Evolutionary conservation across 2,888 invertebrate species (phyloP).

Genomic region (Palloptera scutellata): DNA sequence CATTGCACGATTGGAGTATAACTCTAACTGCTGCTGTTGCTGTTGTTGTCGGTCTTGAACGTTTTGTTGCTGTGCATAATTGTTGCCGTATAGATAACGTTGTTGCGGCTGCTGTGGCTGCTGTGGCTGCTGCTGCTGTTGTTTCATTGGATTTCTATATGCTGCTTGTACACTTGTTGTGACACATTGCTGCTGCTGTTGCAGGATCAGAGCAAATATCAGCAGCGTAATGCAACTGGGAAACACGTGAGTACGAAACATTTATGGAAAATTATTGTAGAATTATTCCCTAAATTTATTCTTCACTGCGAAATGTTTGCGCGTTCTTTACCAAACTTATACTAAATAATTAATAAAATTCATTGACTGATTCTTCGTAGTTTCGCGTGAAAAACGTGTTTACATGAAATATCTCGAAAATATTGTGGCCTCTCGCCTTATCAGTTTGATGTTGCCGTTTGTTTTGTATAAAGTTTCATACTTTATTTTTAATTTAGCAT

Average conservation of each 20-base stretch:
- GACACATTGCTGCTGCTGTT: neutral
- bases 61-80: conserved; percentile 6
- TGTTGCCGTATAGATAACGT: too few species aligned
- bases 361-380: too few species aligned
- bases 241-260: neutral
- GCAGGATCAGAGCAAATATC: neutral
- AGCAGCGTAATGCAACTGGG: neutral
- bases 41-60: conserved; percentile 28
- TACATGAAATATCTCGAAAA: too few species aligned
- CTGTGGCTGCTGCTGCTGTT: conserved; percentile 1
- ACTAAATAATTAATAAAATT: too few species aligned
- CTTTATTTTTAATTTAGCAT: conserved; percentile 6
- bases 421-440: too few species aligned
- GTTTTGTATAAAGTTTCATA: conserved; percentile 4
- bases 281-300: too few species aligned
- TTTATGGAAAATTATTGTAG: neutral
- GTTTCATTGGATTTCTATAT: neutral
- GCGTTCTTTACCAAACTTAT: too few species aligned
- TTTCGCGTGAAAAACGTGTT: too few species aligned
- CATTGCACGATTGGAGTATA: conserved; percentile 5
- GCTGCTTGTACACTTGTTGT: neutral
- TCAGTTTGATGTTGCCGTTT: neutral
- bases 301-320: too few species aligned
- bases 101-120: neutral
- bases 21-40: conserved; percentile 17